Evolutionary conservation across 1,140 invertebrate species (phyloP), one percentile per base, ranked within the genome.

Genomic region (Drosophila funebris): DNA sequence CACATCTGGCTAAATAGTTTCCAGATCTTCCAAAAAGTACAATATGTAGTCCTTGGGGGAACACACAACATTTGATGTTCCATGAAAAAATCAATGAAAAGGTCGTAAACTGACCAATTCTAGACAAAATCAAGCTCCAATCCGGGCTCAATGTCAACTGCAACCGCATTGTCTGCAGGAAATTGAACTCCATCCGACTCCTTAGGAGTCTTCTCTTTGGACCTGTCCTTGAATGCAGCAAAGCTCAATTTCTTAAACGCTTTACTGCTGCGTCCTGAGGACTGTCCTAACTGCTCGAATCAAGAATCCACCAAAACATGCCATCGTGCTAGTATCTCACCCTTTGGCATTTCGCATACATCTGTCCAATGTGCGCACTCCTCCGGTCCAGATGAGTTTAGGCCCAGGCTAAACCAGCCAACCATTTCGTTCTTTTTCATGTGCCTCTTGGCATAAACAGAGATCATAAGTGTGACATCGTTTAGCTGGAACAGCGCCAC

Each of bases 381-480:
- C 83, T 98, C 97, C 44, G 97, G 95, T 13, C 97, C 97, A 18
- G 97, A 98, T 70, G 97, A 97, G 92, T 97, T 98, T 83, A 97
- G 93, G 8, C 98, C 98, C 46, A 98, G 91, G 62, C 97, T 97
- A 92, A 98, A 97, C 97, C 97, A 98, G 44, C 98, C 98, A 64
- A 98, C 96, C 96, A 98, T 97, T 92, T 99, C 97, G 83, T 98
- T 98, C 67, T 97, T 96, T 78, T 98, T 98, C 93, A 98, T 97
- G 66, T 95, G 94, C 78, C 96, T 95, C 63, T 97, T 95, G 92
- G 97, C 97, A 93, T 98, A 98, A 11, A 98, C 97, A 0, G 97
- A 97, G 43, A 98, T 94, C 94, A 98, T 97, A 50, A 99, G 93
- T 0, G 97, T 98, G 9, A 99, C 97, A 77, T 99, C 98, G n/a